A percentile compares a stretch with the other conserved stretches of the same genome.
phyloP scores from a whole-genome alignment of 2,113 vertebrate species.

The Scatophagus argus region DNA sequence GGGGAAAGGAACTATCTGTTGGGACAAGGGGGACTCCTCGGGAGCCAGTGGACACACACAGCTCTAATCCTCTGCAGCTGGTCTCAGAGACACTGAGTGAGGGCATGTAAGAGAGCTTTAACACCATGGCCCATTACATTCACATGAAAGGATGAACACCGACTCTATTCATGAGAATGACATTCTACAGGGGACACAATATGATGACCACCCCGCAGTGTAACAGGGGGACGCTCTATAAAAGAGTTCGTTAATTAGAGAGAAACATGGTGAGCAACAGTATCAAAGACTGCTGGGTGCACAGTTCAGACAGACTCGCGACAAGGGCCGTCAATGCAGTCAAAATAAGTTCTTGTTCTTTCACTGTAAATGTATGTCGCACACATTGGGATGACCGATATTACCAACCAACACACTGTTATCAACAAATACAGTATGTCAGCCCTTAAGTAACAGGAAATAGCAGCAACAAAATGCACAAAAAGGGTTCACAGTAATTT shows the following conservation, averaged over 20 bases:
- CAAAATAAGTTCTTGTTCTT: conserved; percentile 15
- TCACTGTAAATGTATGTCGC: not conserved
- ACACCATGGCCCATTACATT: conserved; percentile 68
- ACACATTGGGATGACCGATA: not conserved
- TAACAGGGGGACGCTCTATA: conserved; percentile 63
- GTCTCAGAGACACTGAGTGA: conserved; percentile 69
- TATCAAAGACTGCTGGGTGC: conserved; percentile 67
- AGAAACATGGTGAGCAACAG: conserved; percentile 57
- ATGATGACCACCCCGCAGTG: conserved; percentile 74
- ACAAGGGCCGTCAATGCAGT: conserved; percentile 18
- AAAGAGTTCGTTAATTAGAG: conserved; percentile 79
- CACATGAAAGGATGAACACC: conserved; percentile 77
- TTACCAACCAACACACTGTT: not conserved
- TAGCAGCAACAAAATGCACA: not conserved
- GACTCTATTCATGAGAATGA: conserved; percentile 75
- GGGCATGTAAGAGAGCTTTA: conserved; percentile 78
- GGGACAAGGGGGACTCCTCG: conserved; percentile 76
- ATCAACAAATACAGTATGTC: not conserved
- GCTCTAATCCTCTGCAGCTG: conserved; percentile 89
- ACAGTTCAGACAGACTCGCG: conserved; percentile 33
- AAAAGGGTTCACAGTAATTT: too few relatives aligned
- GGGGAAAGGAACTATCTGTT: conserved; percentile 77
- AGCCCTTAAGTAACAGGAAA: not conserved
- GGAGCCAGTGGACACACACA: conserved; percentile 75
- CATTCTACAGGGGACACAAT: conserved; percentile 74